Base-by-base conservation (phyloP, 2,113 vertebrate genomes). In the Pipra filicauda region DNA sequence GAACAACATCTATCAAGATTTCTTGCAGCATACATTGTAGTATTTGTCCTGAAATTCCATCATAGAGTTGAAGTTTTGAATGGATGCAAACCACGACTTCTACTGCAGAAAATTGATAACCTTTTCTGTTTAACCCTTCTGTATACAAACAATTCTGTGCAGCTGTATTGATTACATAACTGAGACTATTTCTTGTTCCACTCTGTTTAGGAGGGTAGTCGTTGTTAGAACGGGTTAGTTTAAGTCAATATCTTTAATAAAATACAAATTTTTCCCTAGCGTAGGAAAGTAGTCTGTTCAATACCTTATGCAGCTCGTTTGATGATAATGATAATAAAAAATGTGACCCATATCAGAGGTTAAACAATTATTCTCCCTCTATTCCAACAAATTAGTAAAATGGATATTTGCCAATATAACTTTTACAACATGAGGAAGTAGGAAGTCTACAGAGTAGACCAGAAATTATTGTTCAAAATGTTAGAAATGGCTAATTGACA, bases 341-440 rank as follows among this genome's bases (percentile, higher is more conserved):
- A 41, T 73, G 9, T 79, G 66, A 87, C 57, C 22, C 48, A 31
- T n/a, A 92, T 62, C 7, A 77, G 11, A 15, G 37, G 66, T 76
- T 91, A 96, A 94, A 87, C 51, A 91, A 81, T 91, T 93, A 84
- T 73, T 84, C 76, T 78, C 15, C 5, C 2, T 77, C 21, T 71
- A 35, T 77, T 96, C 75, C 28, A 96, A 41, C 24, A 76, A 85
- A 71, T 94, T 35, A 91, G 39, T 79, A 88, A 94, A 44, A 49
- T 94, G 37, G 26, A 44, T 86, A 74, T 83, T 97, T 96, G 91
- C 77, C 87, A 93, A 55, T 70, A 89, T 64, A 35, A 93, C 21
- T 78, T 92, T 85, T 89, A 92, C 8, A 78, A 33, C 11, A 41
- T n/a, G 37, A 74, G 16, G 11, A 88, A 92, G 28, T 33, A 75